Percentiles rank a stretch among this genome's conserved stretches.
These are phyloP conservation scores for Oncorhynchus gorbuscha DNA, from an alignment of 2,113 vertebrate genomes.

Conservation along the genomic window DNA sequence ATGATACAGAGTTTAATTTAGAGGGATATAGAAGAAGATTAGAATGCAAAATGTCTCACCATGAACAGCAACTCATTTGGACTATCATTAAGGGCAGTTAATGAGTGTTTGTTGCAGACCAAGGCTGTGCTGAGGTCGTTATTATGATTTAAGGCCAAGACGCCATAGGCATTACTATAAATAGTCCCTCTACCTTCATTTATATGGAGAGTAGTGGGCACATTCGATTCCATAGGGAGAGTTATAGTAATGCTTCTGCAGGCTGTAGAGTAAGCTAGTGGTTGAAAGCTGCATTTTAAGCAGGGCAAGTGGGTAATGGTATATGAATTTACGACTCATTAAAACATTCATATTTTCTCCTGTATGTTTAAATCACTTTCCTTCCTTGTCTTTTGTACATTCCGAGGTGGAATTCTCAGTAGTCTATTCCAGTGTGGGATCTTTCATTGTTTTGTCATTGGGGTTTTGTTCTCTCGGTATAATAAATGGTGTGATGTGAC, in stretches of 20 bases:
- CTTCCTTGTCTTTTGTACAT: background rate
- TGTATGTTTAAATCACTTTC: slow-evolving; percentile 4
- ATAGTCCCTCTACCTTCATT: background rate
- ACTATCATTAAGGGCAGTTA: background rate
- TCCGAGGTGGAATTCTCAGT: background rate
- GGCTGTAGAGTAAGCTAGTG: background rate
- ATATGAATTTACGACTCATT: slow-evolving; percentile 33
- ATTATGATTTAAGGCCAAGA: background rate
- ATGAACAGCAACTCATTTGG: background rate
- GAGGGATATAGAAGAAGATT: background rate
- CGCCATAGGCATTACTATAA: background rate
- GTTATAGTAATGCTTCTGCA: slow-evolving; percentile 1
- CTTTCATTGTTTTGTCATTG: background rate
- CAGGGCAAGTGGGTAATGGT: slow-evolving; percentile 18
- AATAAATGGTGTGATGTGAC: slow-evolving; percentile 12
- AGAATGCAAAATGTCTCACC: background rate
- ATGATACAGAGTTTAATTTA: background rate
- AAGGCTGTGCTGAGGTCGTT: background rate
- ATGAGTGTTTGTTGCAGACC: background rate
- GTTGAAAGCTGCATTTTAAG: slow-evolving; percentile 20
- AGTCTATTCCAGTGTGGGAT: background rate
- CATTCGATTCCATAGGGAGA: background rate
- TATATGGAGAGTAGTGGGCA: background rate
- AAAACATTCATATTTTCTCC: slow-evolving; percentile 11
- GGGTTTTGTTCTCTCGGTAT: background rate